Conservation (phyloP, 64 coral and sea anemone species). For the Dendronephthya gigantea region DNA sequence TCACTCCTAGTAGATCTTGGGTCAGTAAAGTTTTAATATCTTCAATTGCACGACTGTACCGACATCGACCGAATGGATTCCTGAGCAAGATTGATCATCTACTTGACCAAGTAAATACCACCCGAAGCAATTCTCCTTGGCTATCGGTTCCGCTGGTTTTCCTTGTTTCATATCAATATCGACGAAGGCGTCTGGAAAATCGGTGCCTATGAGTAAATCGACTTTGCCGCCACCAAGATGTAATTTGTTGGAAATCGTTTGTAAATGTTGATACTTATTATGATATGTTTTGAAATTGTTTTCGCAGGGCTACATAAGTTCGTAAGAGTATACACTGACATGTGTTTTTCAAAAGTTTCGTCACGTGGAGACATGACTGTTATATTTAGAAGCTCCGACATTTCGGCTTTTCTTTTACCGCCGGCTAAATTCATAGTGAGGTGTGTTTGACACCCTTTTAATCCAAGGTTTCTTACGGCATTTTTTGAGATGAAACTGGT, state of each 20-base stretch:
- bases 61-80: neutral
- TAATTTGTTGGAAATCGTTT: neutral
- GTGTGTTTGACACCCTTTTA: neutral
- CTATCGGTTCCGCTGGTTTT: neutral
- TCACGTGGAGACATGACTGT: neutral
- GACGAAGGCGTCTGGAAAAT: neutral
- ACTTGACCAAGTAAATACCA: neutral
- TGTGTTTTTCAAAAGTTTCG: neutral
- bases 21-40: neutral
- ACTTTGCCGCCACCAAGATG: neutral
- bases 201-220: neutral
- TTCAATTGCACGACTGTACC: neutral
- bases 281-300: neutral
- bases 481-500: neutral
- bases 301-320: neutral
- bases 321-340: neutral
- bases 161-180: neutral
- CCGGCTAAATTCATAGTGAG: slow-evolving; percentile 16
- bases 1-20: neutral
- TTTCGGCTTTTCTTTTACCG: neutral
- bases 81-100: neutral
- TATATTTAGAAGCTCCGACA: neutral
- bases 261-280: neutral
- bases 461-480: neutral
- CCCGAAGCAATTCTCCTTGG: neutral